Evolutionary conservation across 2,113 vertebrate species (phyloP).

Genomic region (Condylura cristata): DNA sequence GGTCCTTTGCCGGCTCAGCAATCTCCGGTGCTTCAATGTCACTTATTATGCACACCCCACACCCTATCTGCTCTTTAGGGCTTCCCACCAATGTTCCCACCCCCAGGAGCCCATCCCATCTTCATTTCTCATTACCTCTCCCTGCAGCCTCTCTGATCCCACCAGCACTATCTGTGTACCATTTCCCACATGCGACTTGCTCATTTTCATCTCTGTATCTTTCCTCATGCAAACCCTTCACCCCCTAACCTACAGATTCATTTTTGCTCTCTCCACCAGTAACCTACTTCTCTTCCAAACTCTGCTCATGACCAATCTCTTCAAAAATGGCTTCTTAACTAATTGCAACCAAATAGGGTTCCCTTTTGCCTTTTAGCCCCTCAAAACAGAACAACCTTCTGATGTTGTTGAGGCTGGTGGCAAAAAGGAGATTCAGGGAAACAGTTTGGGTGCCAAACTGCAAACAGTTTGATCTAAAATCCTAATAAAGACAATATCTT

Average conservation of each 20-base stretch:
- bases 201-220: slow-evolving; percentile 66
- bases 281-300: background rate
- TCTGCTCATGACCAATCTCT: background rate
- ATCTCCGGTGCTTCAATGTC: background rate
- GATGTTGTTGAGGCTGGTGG: background rate
- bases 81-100: slow-evolving; percentile 53
- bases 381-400: background rate
- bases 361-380: background rate
- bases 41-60: slow-evolving; percentile 47
- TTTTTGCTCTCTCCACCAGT: background rate
- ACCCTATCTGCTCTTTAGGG: background rate
- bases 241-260: slow-evolving; percentile 38
- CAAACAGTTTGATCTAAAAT: slow-evolving; percentile 17
- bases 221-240: background rate
- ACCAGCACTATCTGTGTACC: background rate
- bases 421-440: background rate
- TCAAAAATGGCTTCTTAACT: slow-evolving; percentile 27
- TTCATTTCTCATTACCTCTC: slow-evolving; percentile 66
- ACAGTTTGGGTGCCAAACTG: background rate
- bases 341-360: background rate
- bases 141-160: background rate
- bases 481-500: slow-evolving; percentile 7
- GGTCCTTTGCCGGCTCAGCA: background rate
- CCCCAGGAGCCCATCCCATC: slow-evolving; percentile 29
- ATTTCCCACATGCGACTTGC: background rate